Evolutionary conservation across 2,797 vertebrate species (phyloP), one percentile per base, ranked within the genome.

Genomic region (Lophura swinhoii): DNA sequence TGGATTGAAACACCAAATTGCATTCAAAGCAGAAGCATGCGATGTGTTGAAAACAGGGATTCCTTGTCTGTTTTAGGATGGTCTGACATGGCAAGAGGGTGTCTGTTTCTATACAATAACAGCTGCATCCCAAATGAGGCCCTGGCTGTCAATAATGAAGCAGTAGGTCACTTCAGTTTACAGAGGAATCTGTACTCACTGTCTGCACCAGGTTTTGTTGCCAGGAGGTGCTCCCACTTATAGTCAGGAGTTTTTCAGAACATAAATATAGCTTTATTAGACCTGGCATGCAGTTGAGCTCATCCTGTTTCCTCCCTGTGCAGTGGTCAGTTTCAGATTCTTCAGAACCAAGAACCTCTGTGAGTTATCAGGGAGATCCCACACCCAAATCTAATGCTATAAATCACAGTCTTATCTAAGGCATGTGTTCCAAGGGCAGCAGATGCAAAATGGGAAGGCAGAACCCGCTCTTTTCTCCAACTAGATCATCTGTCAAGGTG

Each of bases 301-400:
- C 1, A 0, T 33, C 23, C 46, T 8, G 7, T 21, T 79, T 39
- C 29, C 31, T 14, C 29, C 24, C 43, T 6, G 0, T 48, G 62
- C 60, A 66, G 49, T 46, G 62, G 46, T n/a, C 43, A 70, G 17
- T 39, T 48, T 8, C 6, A 12, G 58, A 83, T 35, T 24, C 41
- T 73, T 56, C 43, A 51, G 60, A 24, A 75, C 51, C 17, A 88
- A 77, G 39, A 86, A 53, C 16, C 48, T 88, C 29, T 35, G 3
- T 11, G 9, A 77, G 13, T 73, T 80, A 28, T 8, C 23, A 74
- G 48, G 70, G 31, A 62, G 22, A 26, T 78, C 28, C 49, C 33
- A 41, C 41, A 62, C 24, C 13, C 48, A 58, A 14, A 31, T 77
- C 10, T 37, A n/a, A 21, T 0, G 0, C 20, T 56, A 41, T 33